Evolutionary conservation across 2,888 invertebrate genomes (phyloP), one percentile per base, ranked within the genome.

Genomic region (Chaitophorus viminalis): DNA sequence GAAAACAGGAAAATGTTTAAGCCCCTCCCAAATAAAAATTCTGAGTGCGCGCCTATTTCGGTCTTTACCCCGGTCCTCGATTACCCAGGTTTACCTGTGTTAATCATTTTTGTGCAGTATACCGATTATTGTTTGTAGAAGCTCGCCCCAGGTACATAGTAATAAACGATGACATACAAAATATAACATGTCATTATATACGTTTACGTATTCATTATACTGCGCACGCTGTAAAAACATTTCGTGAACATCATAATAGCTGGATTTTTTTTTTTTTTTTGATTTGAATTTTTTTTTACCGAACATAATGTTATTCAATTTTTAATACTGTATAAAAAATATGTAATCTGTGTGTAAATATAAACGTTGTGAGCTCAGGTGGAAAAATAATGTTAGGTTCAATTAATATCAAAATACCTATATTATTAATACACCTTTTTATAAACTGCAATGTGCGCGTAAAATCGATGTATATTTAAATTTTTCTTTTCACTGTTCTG

Each of bases 331-430:
- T 25, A 60, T 21, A 1, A 60, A 60, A 60, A 60, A 60, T 75
- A 36, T n/a, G 39, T 75, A 75, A 46, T 75, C 39, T 39, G 75
- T 46, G 75, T 39, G 39, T 25, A 60, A 39, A 46, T 17, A 75
- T 75, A 75, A 75, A 75, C 75, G 46, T n/a, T n/a, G n/a, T 75
- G 75, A n/a, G n/a, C 39, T 75, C 75, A 46, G 75, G 46, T 46
- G 39, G 18, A 46, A 75, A 39, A 39, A 39, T 75, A 46, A 39
- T 36, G 75, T 77, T 77, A 11, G 76, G 52, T 31, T 77, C 76
- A 29, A 29, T 31, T 76, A 29, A 52, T 29, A 52, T 76, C 76
- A 11, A 76, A 77, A 31, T 52, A 29, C 52, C 9, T 25, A 46
- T 76, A 39, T 8, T 25, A 68, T 68, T 68, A n/a, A n/a, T 68